Evolutionary conservation across 2,113 vertebrate genomes (phyloP).

Genomic region (Rhinopomastus cyanomelas): DNA sequence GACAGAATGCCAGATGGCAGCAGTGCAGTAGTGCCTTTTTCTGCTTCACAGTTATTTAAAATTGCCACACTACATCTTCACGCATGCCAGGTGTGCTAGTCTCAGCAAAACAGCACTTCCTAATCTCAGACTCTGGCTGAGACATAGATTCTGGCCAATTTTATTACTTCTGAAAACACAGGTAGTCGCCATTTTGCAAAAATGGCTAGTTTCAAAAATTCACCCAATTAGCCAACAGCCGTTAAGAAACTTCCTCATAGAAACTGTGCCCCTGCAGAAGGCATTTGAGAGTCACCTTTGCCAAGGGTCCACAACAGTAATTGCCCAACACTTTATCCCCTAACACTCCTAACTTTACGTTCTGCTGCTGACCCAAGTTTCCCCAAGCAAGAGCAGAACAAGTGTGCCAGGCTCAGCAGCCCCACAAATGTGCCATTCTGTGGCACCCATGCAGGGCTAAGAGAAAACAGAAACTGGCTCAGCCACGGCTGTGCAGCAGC

Average conservation of each 20-base stretch:
- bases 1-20: neutral
- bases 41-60: neutral
- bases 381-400: too few relatives aligned
- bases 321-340: fast-evolving
- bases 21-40: neutral
- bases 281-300: neutral
- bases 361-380: neutral
- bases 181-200: neutral
- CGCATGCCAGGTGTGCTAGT: neutral
- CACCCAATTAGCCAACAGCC: neutral
- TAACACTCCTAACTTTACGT: fast-evolving
- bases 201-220: neutral
- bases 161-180: neutral
- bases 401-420: fast-evolving
- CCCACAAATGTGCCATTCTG: fast-evolving
- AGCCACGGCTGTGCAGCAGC: fast-evolving
- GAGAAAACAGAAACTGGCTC: neutral
- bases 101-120: neutral
- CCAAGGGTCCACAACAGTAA: fast-evolving
- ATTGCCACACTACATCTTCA: neutral
- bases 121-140: neutral
- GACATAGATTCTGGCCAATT: neutral
- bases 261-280: neutral
- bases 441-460: fast-evolving
- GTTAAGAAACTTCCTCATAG: neutral